Conservation (phyloP, 37 sponge, comb jelly and placozoan genomes). For the Aplysina aerophoba region DNA sequence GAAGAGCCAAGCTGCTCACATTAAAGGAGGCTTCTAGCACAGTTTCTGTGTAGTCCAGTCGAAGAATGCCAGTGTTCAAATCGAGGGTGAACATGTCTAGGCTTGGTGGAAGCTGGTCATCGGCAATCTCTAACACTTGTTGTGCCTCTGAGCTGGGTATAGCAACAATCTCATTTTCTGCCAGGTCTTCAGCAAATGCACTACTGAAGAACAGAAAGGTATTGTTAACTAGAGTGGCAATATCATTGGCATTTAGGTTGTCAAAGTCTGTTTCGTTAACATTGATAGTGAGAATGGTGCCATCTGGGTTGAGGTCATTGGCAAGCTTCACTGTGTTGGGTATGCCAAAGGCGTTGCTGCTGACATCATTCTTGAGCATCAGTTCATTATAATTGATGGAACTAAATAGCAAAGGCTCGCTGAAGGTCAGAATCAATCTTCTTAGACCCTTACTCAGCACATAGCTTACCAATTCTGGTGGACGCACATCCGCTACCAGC, state of each 20-base stretch:
- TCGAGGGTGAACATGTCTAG: slow-evolving; percentile 75
- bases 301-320: slow-evolving; percentile 66
- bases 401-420: slow-evolving; percentile 64
- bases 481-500: slow-evolving; percentile 52
- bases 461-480: slow-evolving; percentile 57
- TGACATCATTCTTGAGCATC: slow-evolving; percentile 12
- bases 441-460: slow-evolving; percentile 73
- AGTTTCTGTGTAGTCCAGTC: slow-evolving; percentile 69
- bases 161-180: slow-evolving; percentile 37
- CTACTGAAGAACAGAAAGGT: slow-evolving; percentile 61
- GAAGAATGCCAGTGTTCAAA: slow-evolving; percentile 66
- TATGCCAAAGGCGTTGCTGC: slow-evolving; percentile 37
- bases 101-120: slow-evolving; percentile 73
- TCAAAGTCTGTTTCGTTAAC: slow-evolving; percentile 46
- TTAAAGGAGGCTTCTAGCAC: slow-evolving; percentile 54
- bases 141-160: slow-evolving; percentile 18
- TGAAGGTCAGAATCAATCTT: slow-evolving; percentile 72
- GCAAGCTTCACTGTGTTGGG: slow-evolving; percentile 3
- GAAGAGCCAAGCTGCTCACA: slow-evolving; percentile 58
- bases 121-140: slow-evolving; percentile 59
- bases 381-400: slow-evolving; percentile 14
- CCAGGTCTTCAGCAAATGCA: slow-evolving; percentile 47
- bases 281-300: slow-evolving; percentile 55
- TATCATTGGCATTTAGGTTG: neutral
- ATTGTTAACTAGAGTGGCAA: slow-evolving; percentile 58